Evolutionary conservation across 1,140 invertebrate genomes (phyloP).

Genomic region (Heliconius congener): DNA sequence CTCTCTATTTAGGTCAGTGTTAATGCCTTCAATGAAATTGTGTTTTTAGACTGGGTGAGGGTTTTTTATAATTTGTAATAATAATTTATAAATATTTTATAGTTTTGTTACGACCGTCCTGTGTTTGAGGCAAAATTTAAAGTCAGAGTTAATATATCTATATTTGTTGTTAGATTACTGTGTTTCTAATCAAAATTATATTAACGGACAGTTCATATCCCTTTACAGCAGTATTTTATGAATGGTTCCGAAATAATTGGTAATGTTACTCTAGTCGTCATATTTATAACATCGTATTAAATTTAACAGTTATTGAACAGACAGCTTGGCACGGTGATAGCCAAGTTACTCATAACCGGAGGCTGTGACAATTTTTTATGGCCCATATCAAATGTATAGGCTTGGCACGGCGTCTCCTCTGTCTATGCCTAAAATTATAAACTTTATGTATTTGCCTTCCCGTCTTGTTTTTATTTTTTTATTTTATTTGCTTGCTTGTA

Average conservation of each 20-base stretch:
- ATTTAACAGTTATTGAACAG: neutral
- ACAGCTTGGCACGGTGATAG: slow-evolving; percentile 9
- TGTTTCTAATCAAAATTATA: neutral
- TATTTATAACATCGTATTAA: neutral
- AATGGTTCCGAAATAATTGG: neutral
- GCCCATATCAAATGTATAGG: neutral
- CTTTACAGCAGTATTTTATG: neutral
- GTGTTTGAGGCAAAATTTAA: neutral
- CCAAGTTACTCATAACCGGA: slow-evolving; percentile 4
- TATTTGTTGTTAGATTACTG: too few relatives aligned
- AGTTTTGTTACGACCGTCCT: neutral
- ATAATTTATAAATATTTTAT: neutral
- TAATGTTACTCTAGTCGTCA: neutral
- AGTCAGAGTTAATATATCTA: too few relatives aligned
- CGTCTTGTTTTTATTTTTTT: neutral
- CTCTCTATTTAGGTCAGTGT: slow-evolving; percentile 22
- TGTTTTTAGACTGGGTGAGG: neutral
- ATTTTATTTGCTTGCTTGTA: too few relatives aligned
- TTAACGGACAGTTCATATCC: neutral
- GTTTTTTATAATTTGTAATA: too few relatives aligned
- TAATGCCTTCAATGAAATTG: slow-evolving; percentile 15
- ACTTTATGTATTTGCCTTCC: neutral
- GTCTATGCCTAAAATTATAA: slow-evolving; percentile 1
- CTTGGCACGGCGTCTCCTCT: neutral
- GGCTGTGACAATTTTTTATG: neutral